Evolutionary conservation across 2,888 invertebrate species (phyloP).

Genomic region (Spialia ferax): DNA sequence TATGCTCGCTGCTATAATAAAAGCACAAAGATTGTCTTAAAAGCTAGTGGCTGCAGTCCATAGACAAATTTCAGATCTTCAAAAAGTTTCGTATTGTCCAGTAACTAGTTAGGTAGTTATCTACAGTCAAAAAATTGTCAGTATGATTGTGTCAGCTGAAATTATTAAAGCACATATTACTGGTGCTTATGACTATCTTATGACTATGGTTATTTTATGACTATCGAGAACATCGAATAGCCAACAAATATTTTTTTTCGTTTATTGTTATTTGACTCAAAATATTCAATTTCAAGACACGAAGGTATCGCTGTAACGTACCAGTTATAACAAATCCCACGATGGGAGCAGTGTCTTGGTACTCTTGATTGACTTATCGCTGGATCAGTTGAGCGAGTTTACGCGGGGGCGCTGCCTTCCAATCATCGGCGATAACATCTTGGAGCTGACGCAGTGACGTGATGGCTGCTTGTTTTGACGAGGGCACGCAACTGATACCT

Average conservation of each 20-base stretch:
- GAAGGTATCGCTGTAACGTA: conserved; percentile 31
- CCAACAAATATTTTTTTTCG: background rate
- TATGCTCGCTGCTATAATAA: too few relatives aligned
- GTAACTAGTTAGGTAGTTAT: too few relatives aligned
- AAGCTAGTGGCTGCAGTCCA: too few relatives aligned
- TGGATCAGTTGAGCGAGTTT: conserved; percentile 58
- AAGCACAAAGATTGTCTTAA: too few relatives aligned
- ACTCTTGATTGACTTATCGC: conserved; percentile 66
- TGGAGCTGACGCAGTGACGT: conserved; percentile 55
- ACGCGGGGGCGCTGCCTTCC: conserved; percentile 63
- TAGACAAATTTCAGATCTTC: too few relatives aligned
- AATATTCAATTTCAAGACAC: conserved; percentile 7
- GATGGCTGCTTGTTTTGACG: conserved; percentile 74
- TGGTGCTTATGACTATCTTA: too few relatives aligned
- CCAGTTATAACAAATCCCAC: conserved; percentile 38
- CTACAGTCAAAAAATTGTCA: too few relatives aligned
- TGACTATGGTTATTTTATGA: too few relatives aligned
- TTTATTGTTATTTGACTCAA: background rate
- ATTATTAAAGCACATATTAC: background rate
- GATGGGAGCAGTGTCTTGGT: conserved; percentile 45
- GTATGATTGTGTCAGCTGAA: too few relatives aligned
- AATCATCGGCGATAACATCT: conserved; percentile 74
- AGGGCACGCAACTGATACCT: conserved; percentile 49
- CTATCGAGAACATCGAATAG: background rate
- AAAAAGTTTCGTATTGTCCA: too few relatives aligned